Evolutionary conservation across 2,888 invertebrate genomes (phyloP), one percentile per base, ranked within the genome.

Genomic region (Drosophila kuntzei): DNA sequence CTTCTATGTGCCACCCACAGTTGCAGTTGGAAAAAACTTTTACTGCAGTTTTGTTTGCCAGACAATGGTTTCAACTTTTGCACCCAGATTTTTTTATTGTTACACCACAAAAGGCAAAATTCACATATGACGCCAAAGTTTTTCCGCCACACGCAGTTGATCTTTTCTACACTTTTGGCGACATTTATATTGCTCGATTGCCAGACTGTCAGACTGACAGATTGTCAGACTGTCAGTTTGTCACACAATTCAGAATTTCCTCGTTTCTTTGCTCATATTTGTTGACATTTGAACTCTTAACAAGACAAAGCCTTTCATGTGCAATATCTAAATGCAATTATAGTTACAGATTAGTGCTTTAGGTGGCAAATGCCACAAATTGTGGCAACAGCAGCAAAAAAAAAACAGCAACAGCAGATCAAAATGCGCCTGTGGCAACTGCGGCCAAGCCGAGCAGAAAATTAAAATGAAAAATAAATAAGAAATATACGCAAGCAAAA

Each of bases 391-490:
- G 22, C 22, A 25, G 12, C 43, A 46, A 22, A 32, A n/a, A 44
- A 16, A 50, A 51, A 47, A 32, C 43, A 54, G 46, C 46, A 44
- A 29, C 53, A 72, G 53, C 59, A 69, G 74, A 85, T 87, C 82
- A 79, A 71, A 80, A 78, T 69, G 55, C 51, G 76, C 87, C 79
- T 66, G 68, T 53, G 79, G 87, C 80, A 76, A 87, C 54, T 76
- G 71, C 67, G 65, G 80, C 73, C 70, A 83, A 86, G 72, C 71
- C 61, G 74, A 83, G 84, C 87, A 84, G 76, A 71, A 89, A 85
- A 85, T 84, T 79, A 71, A 89, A 85, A 85, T 84, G 73, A 74
- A 87, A 88, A 89, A 87, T 88, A 84, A 88, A 85, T 84, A 84
- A 68, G 86, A 86, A 79, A 84, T 68, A 55, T 55, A 60, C 36